These are phyloP conservation scores for Galbula dea DNA, from an alignment of 2,113 vertebrate genomes.

Conservation along the genomic window DNA sequence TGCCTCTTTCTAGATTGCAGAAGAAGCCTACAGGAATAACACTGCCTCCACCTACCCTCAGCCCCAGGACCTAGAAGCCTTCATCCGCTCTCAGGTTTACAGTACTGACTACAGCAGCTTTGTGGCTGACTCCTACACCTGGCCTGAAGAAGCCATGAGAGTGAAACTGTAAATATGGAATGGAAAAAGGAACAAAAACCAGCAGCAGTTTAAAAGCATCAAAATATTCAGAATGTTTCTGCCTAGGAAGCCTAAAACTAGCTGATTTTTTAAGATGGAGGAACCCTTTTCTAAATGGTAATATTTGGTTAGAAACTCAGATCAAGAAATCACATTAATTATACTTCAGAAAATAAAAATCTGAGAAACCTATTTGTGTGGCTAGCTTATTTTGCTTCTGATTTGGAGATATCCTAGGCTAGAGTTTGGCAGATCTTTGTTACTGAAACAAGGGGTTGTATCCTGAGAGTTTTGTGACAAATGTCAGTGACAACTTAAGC, in stretches of 20 bases:
- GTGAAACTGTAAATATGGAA: constrained; percentile 80
- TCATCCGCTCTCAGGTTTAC: constrained; percentile 83
- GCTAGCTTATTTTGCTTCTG: constrained; percentile 8
- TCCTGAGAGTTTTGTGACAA: background rate
- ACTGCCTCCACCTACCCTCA: constrained; percentile 85
- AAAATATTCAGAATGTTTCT: background rate
- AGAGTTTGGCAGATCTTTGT: background rate
- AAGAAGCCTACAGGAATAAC: constrained; percentile 85
- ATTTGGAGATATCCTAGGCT: background rate
- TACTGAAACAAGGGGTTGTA: background rate
- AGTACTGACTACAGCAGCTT: constrained; percentile 86
- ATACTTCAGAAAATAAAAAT: constrained; percentile 41
- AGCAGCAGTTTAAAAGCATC: background rate
- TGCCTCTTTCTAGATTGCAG: constrained; percentile 78
- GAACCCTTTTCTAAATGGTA: constrained; percentile 55
- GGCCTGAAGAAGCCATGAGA: constrained; percentile 85
- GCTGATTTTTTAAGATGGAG: constrained; percentile 61
- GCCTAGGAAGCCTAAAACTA: constrained; percentile 5
- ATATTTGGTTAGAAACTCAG: constrained; percentile 25
- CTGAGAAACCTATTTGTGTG: background rate
- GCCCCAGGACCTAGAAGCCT: constrained; percentile 84
- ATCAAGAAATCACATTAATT: background rate
- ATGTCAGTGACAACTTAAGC: background rate
- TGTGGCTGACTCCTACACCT: constrained; percentile 83
- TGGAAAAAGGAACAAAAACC: background rate